Evolutionary conservation across 2,888 invertebrate species (phyloP).

Genomic region (Pollenia griseotomentosa): DNA sequence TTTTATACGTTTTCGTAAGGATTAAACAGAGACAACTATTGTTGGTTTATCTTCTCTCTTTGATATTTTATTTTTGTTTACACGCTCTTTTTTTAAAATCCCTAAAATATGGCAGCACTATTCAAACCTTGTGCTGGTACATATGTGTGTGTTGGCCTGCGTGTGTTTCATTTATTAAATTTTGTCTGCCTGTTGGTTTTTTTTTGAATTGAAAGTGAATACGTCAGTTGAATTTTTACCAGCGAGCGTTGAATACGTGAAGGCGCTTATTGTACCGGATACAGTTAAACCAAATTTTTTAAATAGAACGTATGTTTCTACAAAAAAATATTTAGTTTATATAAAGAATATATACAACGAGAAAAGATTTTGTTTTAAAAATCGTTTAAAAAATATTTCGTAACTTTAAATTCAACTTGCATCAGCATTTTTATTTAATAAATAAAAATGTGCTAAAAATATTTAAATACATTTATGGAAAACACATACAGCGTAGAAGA

Average conservation of each 20-base stretch:
- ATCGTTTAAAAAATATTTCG: slow-evolving; percentile 78
- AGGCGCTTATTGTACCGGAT: slow-evolving; percentile 17
- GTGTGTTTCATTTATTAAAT: neutral
- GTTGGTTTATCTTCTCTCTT: neutral
- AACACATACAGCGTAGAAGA: slow-evolving; percentile 8
- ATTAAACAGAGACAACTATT: slow-evolving; percentile 33
- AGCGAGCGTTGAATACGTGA: slow-evolving; percentile 39
- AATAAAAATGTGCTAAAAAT: slow-evolving; percentile 51
- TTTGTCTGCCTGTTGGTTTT: slow-evolving; percentile 28
- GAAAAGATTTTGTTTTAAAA: slow-evolving; percentile 79
- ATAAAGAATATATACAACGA: slow-evolving; percentile 60
- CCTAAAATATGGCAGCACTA: slow-evolving; percentile 38
- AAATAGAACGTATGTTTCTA: slow-evolving; percentile 36
- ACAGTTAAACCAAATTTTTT: neutral
- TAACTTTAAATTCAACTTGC: slow-evolving; percentile 75
- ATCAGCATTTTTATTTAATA: slow-evolving; percentile 66
- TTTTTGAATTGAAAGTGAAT: slow-evolving; percentile 22
- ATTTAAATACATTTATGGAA: neutral
- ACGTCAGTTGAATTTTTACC: slow-evolving; percentile 56
- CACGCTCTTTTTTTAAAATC: slow-evolving; percentile 32
- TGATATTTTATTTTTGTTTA: neutral
- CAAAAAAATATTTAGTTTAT: slow-evolving; percentile 21
- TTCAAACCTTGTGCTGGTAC: neutral
- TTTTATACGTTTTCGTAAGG: too few relatives aligned
- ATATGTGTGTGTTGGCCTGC: neutral